Evolutionary conservation across 2,888 invertebrate genomes (phyloP).

Genomic region (Taphrorychus bicolor): DNA sequence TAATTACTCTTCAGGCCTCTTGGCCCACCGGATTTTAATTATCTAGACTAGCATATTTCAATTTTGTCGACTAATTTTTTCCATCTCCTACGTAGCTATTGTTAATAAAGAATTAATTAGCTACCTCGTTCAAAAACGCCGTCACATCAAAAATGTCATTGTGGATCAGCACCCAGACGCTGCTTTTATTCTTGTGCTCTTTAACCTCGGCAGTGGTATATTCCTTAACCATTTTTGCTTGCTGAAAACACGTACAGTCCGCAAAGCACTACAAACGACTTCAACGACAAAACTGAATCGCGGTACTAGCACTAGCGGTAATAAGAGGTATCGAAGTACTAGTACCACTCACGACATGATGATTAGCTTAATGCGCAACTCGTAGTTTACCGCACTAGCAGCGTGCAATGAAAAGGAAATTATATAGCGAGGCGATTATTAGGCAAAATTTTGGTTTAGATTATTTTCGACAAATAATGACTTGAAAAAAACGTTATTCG

Average conservation of each 20-base stretch:
- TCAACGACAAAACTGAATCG: neutral
- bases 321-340: neutral
- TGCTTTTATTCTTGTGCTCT: conserved; percentile 67
- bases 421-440: no score
- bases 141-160: conserved; percentile 84
- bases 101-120: neutral
- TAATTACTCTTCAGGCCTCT: no score
- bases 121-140: conserved; percentile 77
- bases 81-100: neutral
- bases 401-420: no score
- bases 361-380: neutral
- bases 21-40: no score
- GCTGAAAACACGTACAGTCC: conserved; percentile 1
- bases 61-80: neutral
- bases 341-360: no score
- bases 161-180: conserved; percentile 78
- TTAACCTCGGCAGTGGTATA: conserved; percentile 71
- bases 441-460: no score
- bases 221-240: conserved; percentile 45
- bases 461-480: no score
- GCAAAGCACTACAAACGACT: neutral
- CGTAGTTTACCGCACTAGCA: no score
- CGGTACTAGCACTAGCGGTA: neutral
- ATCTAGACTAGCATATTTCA: no score
- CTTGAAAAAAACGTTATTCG: no score